Evolutionary conservation across 2,888 invertebrate genomes (phyloP).

Genomic region (Melanostoma scalare): DNA sequence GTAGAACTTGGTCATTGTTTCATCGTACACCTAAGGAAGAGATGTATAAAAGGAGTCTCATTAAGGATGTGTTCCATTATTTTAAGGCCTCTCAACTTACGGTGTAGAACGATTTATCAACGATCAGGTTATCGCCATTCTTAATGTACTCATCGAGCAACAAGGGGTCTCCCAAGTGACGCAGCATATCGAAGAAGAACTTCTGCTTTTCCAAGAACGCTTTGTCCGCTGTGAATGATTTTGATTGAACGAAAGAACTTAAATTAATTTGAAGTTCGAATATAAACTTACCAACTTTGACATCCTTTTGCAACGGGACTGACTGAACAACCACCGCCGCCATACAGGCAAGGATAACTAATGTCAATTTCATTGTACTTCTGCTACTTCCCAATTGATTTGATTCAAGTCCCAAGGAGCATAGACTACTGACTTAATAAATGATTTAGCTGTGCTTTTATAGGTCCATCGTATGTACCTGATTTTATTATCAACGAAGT

Average conservation of each 20-base stretch:
- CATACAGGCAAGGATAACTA: conserved; percentile 77
- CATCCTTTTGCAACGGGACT: conserved; percentile 65
- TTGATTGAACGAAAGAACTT: not conserved
- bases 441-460: conserved; percentile 21
- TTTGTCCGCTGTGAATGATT: conserved; percentile 73
- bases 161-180: conserved; percentile 76
- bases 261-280: not conserved
- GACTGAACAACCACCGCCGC: conserved; percentile 76
- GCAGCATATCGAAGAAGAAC: conserved; percentile 77
- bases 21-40: conserved; percentile 22
- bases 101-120: conserved; percentile 25
- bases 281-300: conserved; percentile 36
- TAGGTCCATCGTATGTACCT: conserved; percentile 12
- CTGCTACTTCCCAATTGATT: conserved; percentile 74
- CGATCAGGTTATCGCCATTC: conserved; percentile 33
- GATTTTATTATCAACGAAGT: not conserved
- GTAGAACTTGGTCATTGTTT: conserved; percentile 79
- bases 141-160: conserved; percentile 75
- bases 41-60: not conserved
- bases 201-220: conserved; percentile 76
- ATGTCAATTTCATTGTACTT: conserved; percentile 77
- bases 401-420: conserved; percentile 9
- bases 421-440: conserved; percentile 21
- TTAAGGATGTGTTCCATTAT: no score
- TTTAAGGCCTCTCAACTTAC: not conserved